These are phyloP conservation scores for Aurelia sp. DNA, from an alignment of 30 jellyfish, hydroid and myxozoan genomes.

Conservation along the genomic window DNA sequence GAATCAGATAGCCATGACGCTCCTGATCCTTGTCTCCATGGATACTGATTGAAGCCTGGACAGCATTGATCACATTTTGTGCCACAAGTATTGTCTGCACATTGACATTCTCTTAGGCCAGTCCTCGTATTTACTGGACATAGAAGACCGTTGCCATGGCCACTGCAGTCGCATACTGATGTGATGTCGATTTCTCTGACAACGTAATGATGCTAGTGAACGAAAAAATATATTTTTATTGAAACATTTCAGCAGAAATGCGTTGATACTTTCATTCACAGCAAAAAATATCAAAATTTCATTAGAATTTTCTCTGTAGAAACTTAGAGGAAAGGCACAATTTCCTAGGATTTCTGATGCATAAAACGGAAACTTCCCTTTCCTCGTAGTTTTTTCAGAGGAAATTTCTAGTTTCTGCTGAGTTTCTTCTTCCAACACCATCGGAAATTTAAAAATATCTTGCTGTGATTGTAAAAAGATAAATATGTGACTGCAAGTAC, in stretches of 20 bases:
- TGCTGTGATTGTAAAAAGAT: too few relatives aligned
- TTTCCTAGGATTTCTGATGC: too few relatives aligned
- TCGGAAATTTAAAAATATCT: too few relatives aligned
- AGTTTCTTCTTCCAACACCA: too few relatives aligned
- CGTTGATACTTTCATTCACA: too few relatives aligned
- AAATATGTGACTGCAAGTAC: too few relatives aligned
- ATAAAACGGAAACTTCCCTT: too few relatives aligned
- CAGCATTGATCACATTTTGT: conserved; percentile 88
- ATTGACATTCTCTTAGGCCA: conserved; percentile 82
- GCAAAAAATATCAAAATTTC: too few relatives aligned
- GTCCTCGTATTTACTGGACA: conserved; percentile 85
- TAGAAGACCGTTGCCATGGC: conserved; percentile 91
- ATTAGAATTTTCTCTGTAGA: too few relatives aligned
- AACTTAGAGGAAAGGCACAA: too few relatives aligned
- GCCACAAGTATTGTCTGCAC: conserved; percentile 96
- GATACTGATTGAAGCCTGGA: conserved; percentile 92
- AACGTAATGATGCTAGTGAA: conserved; percentile 89
- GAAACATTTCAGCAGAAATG: not conserved
- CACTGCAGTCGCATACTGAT: conserved; percentile 92
- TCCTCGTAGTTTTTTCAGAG: too few relatives aligned
- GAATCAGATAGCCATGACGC: conserved; percentile 90
- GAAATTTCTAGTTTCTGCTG: too few relatives aligned
- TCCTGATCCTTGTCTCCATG: conserved; percentile 85
- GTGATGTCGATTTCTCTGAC: conserved; percentile 79
- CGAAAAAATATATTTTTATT: not conserved